phyloP scores from a whole-genome alignment of 2,113 vertebrate genomes.

The Deroptyus accipitrinus region DNA sequence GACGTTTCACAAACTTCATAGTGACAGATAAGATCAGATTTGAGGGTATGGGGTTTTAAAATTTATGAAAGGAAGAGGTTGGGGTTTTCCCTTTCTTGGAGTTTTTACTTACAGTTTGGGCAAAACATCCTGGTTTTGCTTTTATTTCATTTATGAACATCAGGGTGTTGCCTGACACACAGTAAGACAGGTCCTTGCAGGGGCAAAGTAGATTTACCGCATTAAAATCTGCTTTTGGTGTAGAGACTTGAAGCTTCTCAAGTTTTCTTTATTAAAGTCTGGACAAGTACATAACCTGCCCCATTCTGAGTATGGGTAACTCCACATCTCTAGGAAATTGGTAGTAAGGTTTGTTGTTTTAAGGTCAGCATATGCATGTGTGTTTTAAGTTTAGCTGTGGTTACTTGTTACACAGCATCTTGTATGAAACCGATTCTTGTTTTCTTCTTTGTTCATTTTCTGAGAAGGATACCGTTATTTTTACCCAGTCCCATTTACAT shows the following conservation, averaged over 20 bases:
- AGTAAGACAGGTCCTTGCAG: neutral
- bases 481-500: neutral
- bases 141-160: neutral
- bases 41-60: neutral
- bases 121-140: neutral
- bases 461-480: neutral
- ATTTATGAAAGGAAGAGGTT: neutral
- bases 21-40: neutral
- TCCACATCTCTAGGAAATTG: neutral
- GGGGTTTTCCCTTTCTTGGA: neutral
- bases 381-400: neutral
- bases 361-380: rapidly evolving
- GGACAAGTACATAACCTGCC: neutral
- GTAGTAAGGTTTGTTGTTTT: neutral
- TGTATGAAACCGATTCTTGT: neutral
- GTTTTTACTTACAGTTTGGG: neutral
- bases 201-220: neutral
- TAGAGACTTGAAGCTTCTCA: neutral
- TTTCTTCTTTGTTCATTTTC: neutral
- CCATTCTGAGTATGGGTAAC: neutral
- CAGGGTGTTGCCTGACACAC: neutral
- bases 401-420: neutral
- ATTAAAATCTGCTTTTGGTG: neutral
- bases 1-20: neutral
- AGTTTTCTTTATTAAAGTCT: neutral